These are phyloP conservation scores for Chamaetylas fuelleborni DNA, from an alignment of 2,113 vertebrate species.

Conservation along the genomic window DNA sequence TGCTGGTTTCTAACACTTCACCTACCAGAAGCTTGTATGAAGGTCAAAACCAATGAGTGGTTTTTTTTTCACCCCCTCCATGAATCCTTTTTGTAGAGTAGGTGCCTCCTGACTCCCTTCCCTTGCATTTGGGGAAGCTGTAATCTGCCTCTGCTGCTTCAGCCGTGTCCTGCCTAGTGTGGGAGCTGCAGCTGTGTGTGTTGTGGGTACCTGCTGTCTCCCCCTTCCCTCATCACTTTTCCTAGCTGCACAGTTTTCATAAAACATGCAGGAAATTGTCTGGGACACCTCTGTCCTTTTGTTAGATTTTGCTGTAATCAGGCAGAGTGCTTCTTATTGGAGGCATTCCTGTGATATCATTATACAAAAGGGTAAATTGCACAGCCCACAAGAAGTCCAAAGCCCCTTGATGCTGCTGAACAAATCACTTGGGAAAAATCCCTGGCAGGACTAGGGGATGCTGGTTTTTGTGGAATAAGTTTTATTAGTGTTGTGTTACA, in stretches of 20 bases:
- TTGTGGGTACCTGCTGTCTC: not conserved
- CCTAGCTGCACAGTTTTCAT: not conserved
- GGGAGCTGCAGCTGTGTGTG: not conserved
- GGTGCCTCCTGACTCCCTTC: not conserved
- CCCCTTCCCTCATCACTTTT: not conserved
- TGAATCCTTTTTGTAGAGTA: not conserved
- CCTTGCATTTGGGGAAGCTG: not conserved
- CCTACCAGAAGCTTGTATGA: not conserved
- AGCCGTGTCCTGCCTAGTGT: not conserved
- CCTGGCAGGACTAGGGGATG: not conserved
- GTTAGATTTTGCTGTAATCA: not conserved
- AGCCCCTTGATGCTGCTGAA: not conserved
- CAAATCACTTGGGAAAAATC: not conserved
- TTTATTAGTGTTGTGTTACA: not conserved
- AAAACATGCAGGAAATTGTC: not conserved
- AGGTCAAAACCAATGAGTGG: not conserved
- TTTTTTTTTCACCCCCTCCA: not conserved
- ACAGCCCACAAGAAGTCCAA: accelerated
- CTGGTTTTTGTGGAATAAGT: not conserved
- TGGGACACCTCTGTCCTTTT: not conserved
- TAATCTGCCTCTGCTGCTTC: not conserved
- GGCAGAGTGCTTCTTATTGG: not conserved
- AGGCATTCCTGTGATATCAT: not conserved
- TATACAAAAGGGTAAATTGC: not conserved
- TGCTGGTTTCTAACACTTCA: not conserved